Evolutionary conservation across 2,113 vertebrate species (phyloP), one percentile per base, ranked within the genome.

Genomic region (Lampris megalopsis): DNA sequence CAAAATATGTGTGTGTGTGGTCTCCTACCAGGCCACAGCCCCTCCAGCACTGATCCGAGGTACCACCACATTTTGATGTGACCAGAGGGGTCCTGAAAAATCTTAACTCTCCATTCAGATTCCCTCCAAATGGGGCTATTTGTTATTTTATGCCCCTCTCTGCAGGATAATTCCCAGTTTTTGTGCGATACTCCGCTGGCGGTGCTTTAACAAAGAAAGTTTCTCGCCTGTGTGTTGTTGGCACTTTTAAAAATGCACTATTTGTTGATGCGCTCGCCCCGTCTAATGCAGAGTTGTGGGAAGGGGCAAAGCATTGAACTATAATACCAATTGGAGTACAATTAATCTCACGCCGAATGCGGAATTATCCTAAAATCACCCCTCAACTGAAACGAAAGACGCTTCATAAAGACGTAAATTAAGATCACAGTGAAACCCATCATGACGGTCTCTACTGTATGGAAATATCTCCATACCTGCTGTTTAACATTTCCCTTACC

Each of bases 401-500:
- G 45, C 36, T 62, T n/a, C 63, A 66, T 64, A 71, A 80, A 76
- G 24, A 24, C 24, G 24, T 41, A 56, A 40, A 76, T 66, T 62
- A 1, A 69, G 47, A 79, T 85, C 75, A 86, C 66, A 83, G 62
- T 72, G 9, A 1, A 5, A 72, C 42, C 79, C 42, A 53, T 68
- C 63, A 68, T 59, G 58, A 76, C 47, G 71, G 4, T 49, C 60
- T 63, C 71, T 84, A 24, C 24, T 24, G 24, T 24, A 83, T 91
- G 85, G 85, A 86, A 91, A 90, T 86, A 68, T 10, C 6, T 62
- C 79, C 73, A 77, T 84, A 61, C 59, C 24, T 57, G 84, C 80
- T 90, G 85, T 89, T 93, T 88, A 88, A 90, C 90, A 91, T 92
- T 93, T 91, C 83, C 80, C 90, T 88, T 66, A 92, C 87, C 84